A percentile compares a stretch with the other conserved stretches of the same genome.
phyloP scores from a whole-genome alignment of 2,888 invertebrate genomes.

The Thera britannica region DNA sequence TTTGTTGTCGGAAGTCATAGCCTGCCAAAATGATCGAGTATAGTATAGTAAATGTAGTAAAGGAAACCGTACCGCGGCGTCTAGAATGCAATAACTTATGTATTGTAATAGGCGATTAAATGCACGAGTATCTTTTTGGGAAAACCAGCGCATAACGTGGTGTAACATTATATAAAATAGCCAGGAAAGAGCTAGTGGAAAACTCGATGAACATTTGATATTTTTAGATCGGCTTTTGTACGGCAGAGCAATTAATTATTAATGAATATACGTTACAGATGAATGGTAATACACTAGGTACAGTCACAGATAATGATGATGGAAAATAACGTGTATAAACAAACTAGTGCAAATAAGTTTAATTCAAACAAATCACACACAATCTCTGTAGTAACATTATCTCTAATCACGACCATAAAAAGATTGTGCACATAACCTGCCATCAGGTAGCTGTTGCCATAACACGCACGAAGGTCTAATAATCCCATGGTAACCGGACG shows the following conservation, averaged over 20 bases:
- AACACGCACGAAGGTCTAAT: conserved; percentile 31
- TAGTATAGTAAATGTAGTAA: conserved; percentile 21
- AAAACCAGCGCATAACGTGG: background rate
- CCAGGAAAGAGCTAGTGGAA: too few species aligned
- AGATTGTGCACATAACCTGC: conserved; percentile 4
- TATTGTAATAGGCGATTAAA: too few species aligned
- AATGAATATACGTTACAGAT: background rate
- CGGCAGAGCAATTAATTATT: too few species aligned
- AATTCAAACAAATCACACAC: too few species aligned
- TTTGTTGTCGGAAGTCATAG: conserved; percentile 26
- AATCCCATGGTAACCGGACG: conserved; percentile 51
- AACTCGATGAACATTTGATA: background rate
- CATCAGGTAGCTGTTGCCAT: conserved; percentile 14
- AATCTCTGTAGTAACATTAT: background rate
- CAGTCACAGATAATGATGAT: background rate
- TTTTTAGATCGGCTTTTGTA: background rate
- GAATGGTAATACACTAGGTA: too few species aligned
- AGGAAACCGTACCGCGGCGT: conserved; percentile 9
- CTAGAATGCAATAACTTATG: too few species aligned
- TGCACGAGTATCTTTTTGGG: too few species aligned
- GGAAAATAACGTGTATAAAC: background rate
- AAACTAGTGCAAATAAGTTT: background rate
- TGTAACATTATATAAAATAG: too few species aligned
- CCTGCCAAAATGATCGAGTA: conserved; percentile 21
- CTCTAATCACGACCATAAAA: conserved; percentile 15